These are phyloP conservation scores for Drosophila hamatofila DNA, from an alignment of 2,888 invertebrate species.

Conservation along the genomic window DNA sequence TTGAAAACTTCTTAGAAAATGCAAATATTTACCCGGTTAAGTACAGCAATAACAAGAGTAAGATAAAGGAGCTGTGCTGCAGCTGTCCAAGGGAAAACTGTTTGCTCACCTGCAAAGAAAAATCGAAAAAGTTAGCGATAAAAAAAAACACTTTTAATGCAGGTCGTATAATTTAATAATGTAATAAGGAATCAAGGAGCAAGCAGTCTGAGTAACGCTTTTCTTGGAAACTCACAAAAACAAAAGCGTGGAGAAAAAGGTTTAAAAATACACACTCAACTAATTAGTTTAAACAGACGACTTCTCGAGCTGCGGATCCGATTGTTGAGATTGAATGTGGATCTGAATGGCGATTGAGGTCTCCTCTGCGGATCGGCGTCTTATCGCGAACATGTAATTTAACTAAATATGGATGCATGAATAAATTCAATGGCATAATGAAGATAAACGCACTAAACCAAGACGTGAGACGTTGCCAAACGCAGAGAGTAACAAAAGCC, in stretches of 20 bases:
- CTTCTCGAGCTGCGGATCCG: constrained; percentile 13
- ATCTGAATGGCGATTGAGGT: constrained; percentile 8
- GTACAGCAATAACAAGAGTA: background rate
- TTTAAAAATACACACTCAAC: constrained; percentile 47
- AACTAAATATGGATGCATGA: constrained; percentile 75
- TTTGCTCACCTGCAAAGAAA: constrained; percentile 69
- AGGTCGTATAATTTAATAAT: constrained; percentile 53
- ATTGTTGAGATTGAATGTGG: constrained; percentile 3
- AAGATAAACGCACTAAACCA: constrained; percentile 67
- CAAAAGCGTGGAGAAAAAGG: constrained; percentile 13
- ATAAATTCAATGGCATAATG: constrained; percentile 77
- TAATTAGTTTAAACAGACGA: constrained; percentile 67
- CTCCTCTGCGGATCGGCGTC: constrained; percentile 2
- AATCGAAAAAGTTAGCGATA: constrained; percentile 16
- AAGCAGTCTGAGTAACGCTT: constrained; percentile 31
- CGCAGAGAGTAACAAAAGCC: constrained; percentile 19
- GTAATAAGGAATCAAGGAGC: constrained; percentile 18
- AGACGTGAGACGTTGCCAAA: constrained; percentile 35
- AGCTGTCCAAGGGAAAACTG: constrained; percentile 40
- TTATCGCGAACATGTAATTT: constrained; percentile 76
- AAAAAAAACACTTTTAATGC: constrained; percentile 29
- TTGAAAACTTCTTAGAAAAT: constrained; percentile 42
- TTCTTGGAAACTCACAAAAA: constrained; percentile 47
- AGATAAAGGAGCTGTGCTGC: constrained; percentile 8
- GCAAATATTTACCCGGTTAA: constrained; percentile 55